Evolutionary conservation across 2,113 vertebrate genomes (phyloP), one percentile per base, ranked within the genome.

Genomic region (Camelus bactrianus): DNA sequence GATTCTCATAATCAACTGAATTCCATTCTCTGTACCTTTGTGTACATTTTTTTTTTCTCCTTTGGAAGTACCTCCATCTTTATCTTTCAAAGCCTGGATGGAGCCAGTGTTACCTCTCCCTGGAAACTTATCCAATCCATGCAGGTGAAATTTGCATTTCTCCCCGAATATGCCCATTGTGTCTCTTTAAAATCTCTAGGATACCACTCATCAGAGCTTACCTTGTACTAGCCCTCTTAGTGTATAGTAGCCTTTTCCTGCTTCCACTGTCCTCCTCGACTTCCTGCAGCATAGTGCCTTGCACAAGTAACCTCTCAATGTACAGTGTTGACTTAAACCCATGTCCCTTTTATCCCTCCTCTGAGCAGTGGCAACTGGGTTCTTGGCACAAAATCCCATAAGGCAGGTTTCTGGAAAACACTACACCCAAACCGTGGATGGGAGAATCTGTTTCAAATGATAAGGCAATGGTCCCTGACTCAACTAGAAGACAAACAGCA

Each of bases 371-470:
- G 26, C 56, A 89, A 48, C 14, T 58, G 1, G 12, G 5, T 9
- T 77, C 20, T 94, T 81, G 19, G 54, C 17, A 14, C 54, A 46
- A 70, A 79, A 83, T 81, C 65, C 35, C 42, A 94, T 5, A 89
- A 91, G 12, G 7, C 14, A 72, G 16, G 16, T 76, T 91, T 92
- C 65, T 88, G 65, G 90, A 94, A 88, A 95, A 24, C 15, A 16
- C 30, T 50, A 35, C 17, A 48, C 5, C 38, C 38, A 89, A 86
- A 86, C 0, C 42, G 14, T 48, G 4, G 70, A 58, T 48, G 19
- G 60, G n/a, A 72, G 84, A 91, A 69, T 30, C 15, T 85, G 30
- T 35, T 79, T 77, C 20, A 50, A 56, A 30, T 32, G 35, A 70
- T 77, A 70, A 77, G 56, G 5, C 9, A 76, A 77, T 17, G 4